Evolutionary conservation across 2,888 invertebrate genomes (phyloP), one percentile per base, ranked within the genome.

Genomic region (Lepidonotus clava): DNA sequence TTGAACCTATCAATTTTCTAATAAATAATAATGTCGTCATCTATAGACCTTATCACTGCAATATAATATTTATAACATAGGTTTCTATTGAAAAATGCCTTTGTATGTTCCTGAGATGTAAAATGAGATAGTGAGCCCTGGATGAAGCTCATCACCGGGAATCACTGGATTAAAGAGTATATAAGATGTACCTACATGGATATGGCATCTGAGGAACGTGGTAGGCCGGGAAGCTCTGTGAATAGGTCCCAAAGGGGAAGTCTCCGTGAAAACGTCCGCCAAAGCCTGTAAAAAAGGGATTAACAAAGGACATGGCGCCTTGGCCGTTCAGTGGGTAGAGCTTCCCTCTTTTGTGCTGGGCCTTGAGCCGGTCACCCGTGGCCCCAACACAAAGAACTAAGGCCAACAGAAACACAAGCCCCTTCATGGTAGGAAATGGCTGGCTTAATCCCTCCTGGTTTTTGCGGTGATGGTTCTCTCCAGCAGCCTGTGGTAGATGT

Each of bases 201-300:
- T 80, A 80, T 8, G 80, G 80, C 80, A 80, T 80, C 51, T 80
- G 46, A n/a, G 80, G 80, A 21, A 76, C 18, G 18, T 76, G 76
- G 36, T 76, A 76, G 14, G 46, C 80, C 5, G 46, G 80, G 24
- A 46, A 41, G 18, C 46, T 80, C n/a, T 21, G 24, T n/a, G 24
- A 8, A 46, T 46, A 80, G 8, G 41, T 24, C 24, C 80, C 80
- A 34, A 80, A 80, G 8, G 80, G 80, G 28, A 5, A 18, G 6
- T 41, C n/a, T 4, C 46, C 51, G 24, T 80, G 80, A 24, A 80
- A 80, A 11, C 51, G 41, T 41, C 46, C 80, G 6, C 80, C 80
- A 28, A 80, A 80, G 8, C 80, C 80, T 28, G 51, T 24, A 21
- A 80, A 80, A 34, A 80, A 80, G 1, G 80, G 80, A 46, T 80